Base-by-base conservation (phyloP, 2,113 vertebrate species). In the Odocoileus hemionus region DNA sequence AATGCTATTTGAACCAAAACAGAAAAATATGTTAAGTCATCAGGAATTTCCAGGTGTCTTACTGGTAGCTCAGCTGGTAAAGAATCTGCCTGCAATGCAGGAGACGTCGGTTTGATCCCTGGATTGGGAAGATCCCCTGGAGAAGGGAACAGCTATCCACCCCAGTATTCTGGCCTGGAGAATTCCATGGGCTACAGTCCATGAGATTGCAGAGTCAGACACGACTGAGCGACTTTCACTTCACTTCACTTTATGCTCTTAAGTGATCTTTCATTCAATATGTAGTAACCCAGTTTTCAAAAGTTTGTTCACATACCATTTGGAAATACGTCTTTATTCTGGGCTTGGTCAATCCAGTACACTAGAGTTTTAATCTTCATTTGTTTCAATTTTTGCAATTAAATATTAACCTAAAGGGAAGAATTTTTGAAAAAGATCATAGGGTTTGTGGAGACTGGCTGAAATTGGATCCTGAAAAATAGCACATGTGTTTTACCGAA, bases 11-110 rank as follows among this genome's bases (percentile, higher is more conserved):
- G 95, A 91, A 61, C 55, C 10, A 47, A 67, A 79, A n/a, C 43
- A 97, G 82, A 93, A 70, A 84, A 23, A 70, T 93, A 21, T 86
- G n/a, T 39, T 17, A 91, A 94, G n/a, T 74, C 76, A 57, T 28
- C 52, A 92, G 67, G 94, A 89, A 83, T 86, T 86, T 94, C 54
- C 76, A 96, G 80, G 96, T 96, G 33, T 89, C 70, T 74, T 85
- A 61, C 3, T 74, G 67, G 36, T 74, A 39, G 67, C 67, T 74
- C 67, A 74, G 36, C 67, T 74, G 67, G 67, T 39, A 25, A 74
- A 39, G 67, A 74, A 39, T 25, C n/a, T 25, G 19, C 36, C 36
- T 74, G 67, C 67, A 39, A 74, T 74, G 67, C 67, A 39, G 67
- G 19, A 74, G 67, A 25, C 19, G 0, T 74, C 1, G 11, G 36